Conservation (phyloP, 2,113 vertebrate genomes). For the Toxotes jaculatrix region DNA sequence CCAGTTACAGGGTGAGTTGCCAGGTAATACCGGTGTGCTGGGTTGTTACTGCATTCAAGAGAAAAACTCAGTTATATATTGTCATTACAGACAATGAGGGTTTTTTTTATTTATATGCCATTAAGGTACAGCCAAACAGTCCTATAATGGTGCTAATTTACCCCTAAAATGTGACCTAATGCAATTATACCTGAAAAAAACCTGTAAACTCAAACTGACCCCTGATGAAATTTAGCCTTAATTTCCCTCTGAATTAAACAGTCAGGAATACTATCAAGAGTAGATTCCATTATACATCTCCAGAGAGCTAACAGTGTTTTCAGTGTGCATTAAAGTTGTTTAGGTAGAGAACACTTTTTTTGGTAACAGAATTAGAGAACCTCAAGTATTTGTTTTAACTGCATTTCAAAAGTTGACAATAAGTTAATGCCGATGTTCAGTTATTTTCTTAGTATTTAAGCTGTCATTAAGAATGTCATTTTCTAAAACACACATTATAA, state of each 20-base stretch:
- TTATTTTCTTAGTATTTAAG: conserved; percentile 11
- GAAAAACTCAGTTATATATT: conserved; percentile 27
- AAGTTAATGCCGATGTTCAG: not conserved
- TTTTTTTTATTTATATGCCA: conserved; percentile 1
- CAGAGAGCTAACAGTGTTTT: not conserved
- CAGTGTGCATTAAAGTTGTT: not conserved
- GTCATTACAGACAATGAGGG: not conserved
- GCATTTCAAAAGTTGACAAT: not conserved
- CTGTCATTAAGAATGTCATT: conserved; percentile 19
- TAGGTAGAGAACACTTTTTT: not conserved
- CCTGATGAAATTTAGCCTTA: conserved; percentile 2
- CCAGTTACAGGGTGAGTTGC: conserved; percentile 93
- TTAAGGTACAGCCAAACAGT: not conserved
- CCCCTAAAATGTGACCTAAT: conserved; percentile 11
- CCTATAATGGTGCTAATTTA: conserved; percentile 9
- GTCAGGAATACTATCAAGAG: conserved; percentile 15
- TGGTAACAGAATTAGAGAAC: not conserved
- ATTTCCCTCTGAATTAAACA: conserved; percentile 29
- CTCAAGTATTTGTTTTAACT: not conserved
- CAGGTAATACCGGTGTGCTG: conserved; percentile 97
- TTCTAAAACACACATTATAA: not conserved
- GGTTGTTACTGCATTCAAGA: conserved; percentile 91
- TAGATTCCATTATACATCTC: conserved; percentile 8
- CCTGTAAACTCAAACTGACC: not conserved
- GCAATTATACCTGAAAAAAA: conserved; percentile 13